Evolutionary conservation across 2,888 invertebrate genomes (phyloP).

Genomic region (Caenorhabditis sulstoni): DNA sequence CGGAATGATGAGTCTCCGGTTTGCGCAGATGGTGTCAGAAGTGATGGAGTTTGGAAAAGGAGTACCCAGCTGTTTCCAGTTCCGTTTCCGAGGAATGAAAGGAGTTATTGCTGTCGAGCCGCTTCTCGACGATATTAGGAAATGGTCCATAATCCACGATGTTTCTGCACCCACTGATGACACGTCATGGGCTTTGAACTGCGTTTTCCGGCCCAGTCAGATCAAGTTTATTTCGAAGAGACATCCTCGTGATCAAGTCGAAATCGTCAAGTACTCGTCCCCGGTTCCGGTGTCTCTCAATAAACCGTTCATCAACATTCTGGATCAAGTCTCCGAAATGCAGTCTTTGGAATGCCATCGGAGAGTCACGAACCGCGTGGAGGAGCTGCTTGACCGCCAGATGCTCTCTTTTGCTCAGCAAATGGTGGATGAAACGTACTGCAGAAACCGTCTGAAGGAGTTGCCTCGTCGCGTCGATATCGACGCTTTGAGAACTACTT

Average conservation of each 20-base stretch:
- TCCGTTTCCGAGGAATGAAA: conserved; percentile 80
- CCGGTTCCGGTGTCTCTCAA: conserved; percentile 79
- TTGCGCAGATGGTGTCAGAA: conserved; percentile 68
- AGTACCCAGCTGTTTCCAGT: conserved; percentile 72
- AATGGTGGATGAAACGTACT: conserved; percentile 71
- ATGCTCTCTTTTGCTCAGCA: conserved; percentile 69
- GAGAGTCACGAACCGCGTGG: conserved; percentile 73
- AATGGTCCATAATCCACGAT: conserved; percentile 42
- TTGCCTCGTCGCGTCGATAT: conserved; percentile 65
- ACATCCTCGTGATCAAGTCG: conserved; percentile 62
- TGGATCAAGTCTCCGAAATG: conserved; percentile 79
- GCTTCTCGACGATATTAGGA: conserved; percentile 67
- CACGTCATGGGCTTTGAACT: conserved; percentile 48
- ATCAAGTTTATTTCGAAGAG: conserved; percentile 65
- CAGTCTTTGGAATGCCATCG: conserved; percentile 70
- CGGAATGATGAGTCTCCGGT: conserved; percentile 73
- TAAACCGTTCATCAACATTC: conserved; percentile 80
- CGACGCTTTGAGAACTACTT: conserved; percentile 47
- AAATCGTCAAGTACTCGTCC: conserved; percentile 77
- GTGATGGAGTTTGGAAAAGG: conserved; percentile 69
- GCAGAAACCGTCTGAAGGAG: conserved; percentile 68
- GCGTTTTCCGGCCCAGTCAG: conserved; percentile 63
- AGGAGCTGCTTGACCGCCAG: conserved; percentile 75
- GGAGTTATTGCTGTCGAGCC: conserved; percentile 78
- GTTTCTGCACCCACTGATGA: conserved; percentile 30